Conservation (phyloP, 2,797 vertebrate species). For the Liparis tanakae region DNA sequence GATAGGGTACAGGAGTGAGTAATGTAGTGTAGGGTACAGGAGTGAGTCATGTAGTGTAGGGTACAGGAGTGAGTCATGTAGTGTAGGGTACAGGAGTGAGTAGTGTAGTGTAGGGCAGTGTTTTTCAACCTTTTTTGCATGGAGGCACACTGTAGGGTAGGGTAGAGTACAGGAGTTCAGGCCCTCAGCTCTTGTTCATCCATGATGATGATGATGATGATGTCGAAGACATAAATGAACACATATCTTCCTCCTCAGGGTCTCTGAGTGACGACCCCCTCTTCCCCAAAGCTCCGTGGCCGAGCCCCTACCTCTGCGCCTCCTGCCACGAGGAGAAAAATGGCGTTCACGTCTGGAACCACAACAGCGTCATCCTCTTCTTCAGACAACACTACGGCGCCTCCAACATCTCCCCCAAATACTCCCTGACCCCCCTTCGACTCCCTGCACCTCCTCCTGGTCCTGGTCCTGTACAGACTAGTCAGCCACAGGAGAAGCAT, state of each 20-base stretch:
- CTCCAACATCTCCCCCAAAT: conserved; percentile 81
- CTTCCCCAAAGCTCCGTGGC: conserved; percentile 93
- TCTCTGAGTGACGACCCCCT: conserved; percentile 91
- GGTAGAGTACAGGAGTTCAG: too few relatives aligned
- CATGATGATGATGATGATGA: too few relatives aligned
- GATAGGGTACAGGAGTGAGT: too few relatives aligned
- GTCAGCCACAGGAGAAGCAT: conserved; percentile 23
- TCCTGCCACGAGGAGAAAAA: conserved; percentile 89
- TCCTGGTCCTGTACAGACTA: neutral
- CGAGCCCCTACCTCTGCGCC: conserved; percentile 88
- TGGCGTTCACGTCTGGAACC: conserved; percentile 89
- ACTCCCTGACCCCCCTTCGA: conserved; percentile 57
- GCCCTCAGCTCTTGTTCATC: too few relatives aligned
- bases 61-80: too few relatives aligned
- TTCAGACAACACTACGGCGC: conserved; percentile 86
- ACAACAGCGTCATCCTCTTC: conserved; percentile 85
- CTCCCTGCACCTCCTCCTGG: conserved; percentile 15
- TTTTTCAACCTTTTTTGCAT: too few relatives aligned
- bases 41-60: too few relatives aligned
- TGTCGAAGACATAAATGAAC: too few relatives aligned
- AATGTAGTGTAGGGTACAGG: too few relatives aligned
- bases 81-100: too few relatives aligned
- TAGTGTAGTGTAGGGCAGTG: too few relatives aligned
- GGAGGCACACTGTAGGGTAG: too few relatives aligned
- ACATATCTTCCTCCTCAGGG: conserved; percentile 76